These are phyloP conservation scores for Clitarchus hookeri DNA, from an alignment of 2,888 invertebrate species.

Conservation along the genomic window DNA sequence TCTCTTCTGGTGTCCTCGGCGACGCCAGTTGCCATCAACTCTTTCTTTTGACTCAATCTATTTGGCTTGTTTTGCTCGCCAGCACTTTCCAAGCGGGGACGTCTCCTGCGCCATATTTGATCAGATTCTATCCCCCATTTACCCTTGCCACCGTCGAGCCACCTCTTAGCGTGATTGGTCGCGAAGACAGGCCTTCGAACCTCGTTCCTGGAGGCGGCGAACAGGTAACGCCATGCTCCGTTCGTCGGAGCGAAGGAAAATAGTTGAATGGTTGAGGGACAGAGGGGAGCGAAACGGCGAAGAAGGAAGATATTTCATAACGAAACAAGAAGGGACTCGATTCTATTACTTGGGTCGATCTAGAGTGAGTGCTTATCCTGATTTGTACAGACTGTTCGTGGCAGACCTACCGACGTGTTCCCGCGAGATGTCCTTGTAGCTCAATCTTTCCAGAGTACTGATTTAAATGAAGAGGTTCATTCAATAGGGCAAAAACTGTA, in stretches of 20 bases:
- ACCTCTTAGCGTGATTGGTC: not conserved
- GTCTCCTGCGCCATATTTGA: not conserved
- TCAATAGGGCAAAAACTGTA: no score
- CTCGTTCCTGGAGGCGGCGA: not conserved
- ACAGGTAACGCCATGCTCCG: not conserved
- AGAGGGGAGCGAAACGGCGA: not conserved
- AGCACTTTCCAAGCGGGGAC: not conserved
- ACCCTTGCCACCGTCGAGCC: no score
- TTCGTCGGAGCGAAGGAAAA: not conserved
- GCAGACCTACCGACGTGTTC: not conserved
- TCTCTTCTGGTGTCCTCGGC: not conserved
- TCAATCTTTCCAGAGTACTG: no score
- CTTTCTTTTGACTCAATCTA: not conserved
- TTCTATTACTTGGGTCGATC: not conserved
- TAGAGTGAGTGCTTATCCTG: not conserved
- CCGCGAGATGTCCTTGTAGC: not conserved
- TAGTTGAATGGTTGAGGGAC: not conserved
- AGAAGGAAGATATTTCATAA: not conserved
- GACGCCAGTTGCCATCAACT: not conserved
- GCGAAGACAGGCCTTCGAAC: not conserved
- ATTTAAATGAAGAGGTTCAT: no score
- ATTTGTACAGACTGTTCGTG: not conserved
- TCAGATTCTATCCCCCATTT: not conserved
- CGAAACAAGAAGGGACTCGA: slow-evolving; percentile 10
- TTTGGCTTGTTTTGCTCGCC: slow-evolving; percentile 4